Evolutionary conservation across 2,888 invertebrate genomes (phyloP), one percentile per base, ranked within the genome.

Genomic region (Thera britannica): DNA sequence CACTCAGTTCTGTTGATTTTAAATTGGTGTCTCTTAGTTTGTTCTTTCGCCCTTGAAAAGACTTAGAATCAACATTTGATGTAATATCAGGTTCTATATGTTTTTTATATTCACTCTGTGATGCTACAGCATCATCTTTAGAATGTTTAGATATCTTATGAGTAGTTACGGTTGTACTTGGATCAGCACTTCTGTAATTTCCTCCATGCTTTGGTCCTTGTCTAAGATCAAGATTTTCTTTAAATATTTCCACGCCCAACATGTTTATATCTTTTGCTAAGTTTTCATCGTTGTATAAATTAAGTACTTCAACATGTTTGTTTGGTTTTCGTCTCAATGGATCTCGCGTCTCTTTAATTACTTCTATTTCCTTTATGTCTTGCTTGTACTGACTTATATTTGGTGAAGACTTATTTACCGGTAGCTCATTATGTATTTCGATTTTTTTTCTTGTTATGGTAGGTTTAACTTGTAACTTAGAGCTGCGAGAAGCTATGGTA

Each of bases 161-260:
- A 44, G 64, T 8, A 41, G 68, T 54, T 8, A 66, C 9, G 11
- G 67, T 63, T 41, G 71, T 72, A 6, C 67, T 67, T 11, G 72
- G 75, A 71, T 82, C 81, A 65, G 81, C 80, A 34, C 80, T 84
- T 81, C 86, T 85, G 65, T 93, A 93, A 72, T 94, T 94, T 38
- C 94, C 94, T 54, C 94, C 94, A 76, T 93, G 93, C 73, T 82
- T 87, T 6, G 91, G 92, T 3, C 90, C 89, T 36, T 81, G 82
- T 36, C 80, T 81, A 3, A 90, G 70, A 71, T 91, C 84, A 61
- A 92, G 75, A 62, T 86, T 82, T 70, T 88, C 84, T 71, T 81
- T 85, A 62, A 94, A 93, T 74, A 94, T 80, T 84, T 94, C 94
- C 11, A 94, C 89, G 57, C 88, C 85, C 65, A 93, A 77, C 75